Percentiles rank a stretch among this genome's conserved stretches.
These are phyloP conservation scores for Coenonympha arcania DNA, from an alignment of 2,888 invertebrate species.

Conservation along the genomic window DNA sequence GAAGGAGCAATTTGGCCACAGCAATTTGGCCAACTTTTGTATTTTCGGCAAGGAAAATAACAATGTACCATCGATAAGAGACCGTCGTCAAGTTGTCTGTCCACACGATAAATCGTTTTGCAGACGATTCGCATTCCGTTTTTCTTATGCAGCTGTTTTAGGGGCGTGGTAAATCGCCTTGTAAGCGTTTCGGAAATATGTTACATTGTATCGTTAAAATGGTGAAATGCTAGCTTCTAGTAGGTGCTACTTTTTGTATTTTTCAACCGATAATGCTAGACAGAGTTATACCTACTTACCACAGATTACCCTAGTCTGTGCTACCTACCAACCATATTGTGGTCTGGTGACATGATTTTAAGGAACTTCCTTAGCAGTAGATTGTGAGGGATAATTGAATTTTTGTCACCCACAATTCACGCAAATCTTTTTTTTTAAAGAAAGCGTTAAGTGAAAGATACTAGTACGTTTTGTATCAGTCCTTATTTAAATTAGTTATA, in stretches of 20 bases:
- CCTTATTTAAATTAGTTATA: too few relatives aligned
- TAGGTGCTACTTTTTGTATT: neutral
- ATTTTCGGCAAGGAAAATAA: slow-evolving; percentile 61
- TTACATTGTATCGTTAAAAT: neutral
- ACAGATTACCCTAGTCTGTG: too few relatives aligned
- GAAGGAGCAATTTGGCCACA: slow-evolving; percentile 42
- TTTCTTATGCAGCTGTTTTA: slow-evolving; percentile 40
- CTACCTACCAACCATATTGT: too few relatives aligned
- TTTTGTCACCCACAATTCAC: too few relatives aligned
- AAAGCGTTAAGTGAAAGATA: too few relatives aligned
- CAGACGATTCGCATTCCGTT: slow-evolving; percentile 55
- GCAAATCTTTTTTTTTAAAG: too few relatives aligned
- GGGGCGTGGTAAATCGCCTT: neutral
- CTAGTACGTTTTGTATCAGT: too few relatives aligned
- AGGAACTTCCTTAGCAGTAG: too few relatives aligned
- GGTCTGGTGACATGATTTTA: too few relatives aligned
- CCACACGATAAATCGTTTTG: slow-evolving; percentile 57
- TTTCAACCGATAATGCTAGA: neutral
- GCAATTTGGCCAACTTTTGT: slow-evolving; percentile 58
- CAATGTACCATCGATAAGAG: slow-evolving; percentile 65
- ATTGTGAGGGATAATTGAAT: too few relatives aligned
- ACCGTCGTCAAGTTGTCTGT: slow-evolving; percentile 63
- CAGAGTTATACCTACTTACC: too few relatives aligned
- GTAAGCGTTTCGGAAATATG: neutral
- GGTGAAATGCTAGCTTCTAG: neutral